These are phyloP conservation scores for Crotalus tigris DNA, from an alignment of 2,113 vertebrate species.

Conservation along the genomic window DNA sequence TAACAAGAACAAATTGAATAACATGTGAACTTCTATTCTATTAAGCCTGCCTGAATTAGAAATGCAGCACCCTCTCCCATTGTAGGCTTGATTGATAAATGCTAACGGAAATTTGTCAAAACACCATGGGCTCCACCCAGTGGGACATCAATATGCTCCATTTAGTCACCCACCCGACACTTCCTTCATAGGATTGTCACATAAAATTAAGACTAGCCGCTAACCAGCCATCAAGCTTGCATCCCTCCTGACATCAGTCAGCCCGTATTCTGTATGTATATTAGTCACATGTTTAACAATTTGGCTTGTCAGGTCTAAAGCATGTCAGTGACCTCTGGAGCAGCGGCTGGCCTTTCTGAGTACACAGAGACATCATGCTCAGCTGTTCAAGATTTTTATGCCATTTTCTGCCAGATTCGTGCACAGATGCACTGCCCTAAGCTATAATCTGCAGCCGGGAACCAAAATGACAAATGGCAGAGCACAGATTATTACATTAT, in stretches of 20 bases:
- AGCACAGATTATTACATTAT: constrained; percentile 96
- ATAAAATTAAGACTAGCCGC: constrained; percentile 81
- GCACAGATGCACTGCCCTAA: constrained; percentile 98
- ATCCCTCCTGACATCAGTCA: constrained; percentile 70
- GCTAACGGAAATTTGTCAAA: constrained; percentile 93
- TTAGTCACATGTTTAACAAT: constrained; percentile 81
- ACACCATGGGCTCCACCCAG: constrained; percentile 86
- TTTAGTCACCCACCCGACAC: constrained; percentile 85
- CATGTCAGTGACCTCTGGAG: constrained; percentile 82
- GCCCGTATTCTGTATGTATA: constrained; percentile 76
- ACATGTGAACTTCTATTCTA: constrained; percentile 75
- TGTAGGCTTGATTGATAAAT: constrained; percentile 93
- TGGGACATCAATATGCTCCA: constrained; percentile 90
- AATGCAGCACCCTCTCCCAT: constrained; percentile 76
- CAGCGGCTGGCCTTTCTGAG: constrained; percentile 78
- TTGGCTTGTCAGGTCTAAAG: constrained; percentile 79
- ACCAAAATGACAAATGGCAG: constrained; percentile 95
- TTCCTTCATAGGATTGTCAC: constrained; percentile 78
- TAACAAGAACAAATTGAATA: constrained; percentile 91
- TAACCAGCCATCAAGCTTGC: constrained; percentile 80
- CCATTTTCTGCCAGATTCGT: constrained; percentile 87
- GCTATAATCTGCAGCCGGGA: constrained; percentile 92
- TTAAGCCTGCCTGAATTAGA: constrained; percentile 79
- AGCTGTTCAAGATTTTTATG: constrained; percentile 93
- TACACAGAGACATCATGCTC: constrained; percentile 83